phyloP scores from a whole-genome alignment of 1,140 invertebrate genomes.

The Cherax quadricarinatus region DNA sequence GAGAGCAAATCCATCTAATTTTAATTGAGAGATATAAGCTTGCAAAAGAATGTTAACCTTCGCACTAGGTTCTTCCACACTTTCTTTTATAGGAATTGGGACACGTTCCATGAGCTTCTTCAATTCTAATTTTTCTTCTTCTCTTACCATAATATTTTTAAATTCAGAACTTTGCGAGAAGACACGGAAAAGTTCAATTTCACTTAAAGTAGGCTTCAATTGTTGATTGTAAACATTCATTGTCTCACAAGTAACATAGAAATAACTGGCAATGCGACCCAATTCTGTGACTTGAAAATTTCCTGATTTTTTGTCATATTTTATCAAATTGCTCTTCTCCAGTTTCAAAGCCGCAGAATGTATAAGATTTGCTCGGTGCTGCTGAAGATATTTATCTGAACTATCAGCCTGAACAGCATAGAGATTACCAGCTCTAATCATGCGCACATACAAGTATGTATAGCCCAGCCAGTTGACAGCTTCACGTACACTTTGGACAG shows the following conservation, averaged over 20 bases:
- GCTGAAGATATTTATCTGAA: constrained; percentile 92
- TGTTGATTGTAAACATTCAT: constrained; percentile 98
- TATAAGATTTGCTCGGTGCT: constrained; percentile 95
- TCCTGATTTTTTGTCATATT: constrained; percentile 97
- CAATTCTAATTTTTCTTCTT: constrained; percentile 98
- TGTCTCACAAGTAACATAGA: constrained; percentile 98
- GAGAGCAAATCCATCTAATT: constrained; percentile 97
- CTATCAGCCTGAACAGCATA: constrained; percentile 93
- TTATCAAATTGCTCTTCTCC: constrained; percentile 93
- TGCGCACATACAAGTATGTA: constrained; percentile 95
- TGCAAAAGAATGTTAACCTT: constrained; percentile 97
- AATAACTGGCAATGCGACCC: constrained; percentile 98
- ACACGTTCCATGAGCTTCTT: constrained; percentile 98
- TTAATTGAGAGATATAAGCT: constrained; percentile 98
- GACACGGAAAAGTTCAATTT: constrained; percentile 99
- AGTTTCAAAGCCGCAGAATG: constrained; percentile 95
- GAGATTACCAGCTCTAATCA: constrained; percentile 78
- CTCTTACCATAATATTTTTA: constrained; percentile 93
- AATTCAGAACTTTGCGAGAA: constrained; percentile 98
- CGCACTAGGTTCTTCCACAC: constrained; percentile 98
- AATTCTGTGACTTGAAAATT: constrained; percentile 86
- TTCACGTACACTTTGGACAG: constrained; percentile 95
- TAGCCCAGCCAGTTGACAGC: constrained; percentile 98
- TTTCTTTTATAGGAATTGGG: constrained; percentile 99
- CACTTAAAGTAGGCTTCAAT: constrained; percentile 96